Evolutionary conservation across 2,888 invertebrate genomes (phyloP).

Genomic region (Sinotaia quadrata): DNA sequence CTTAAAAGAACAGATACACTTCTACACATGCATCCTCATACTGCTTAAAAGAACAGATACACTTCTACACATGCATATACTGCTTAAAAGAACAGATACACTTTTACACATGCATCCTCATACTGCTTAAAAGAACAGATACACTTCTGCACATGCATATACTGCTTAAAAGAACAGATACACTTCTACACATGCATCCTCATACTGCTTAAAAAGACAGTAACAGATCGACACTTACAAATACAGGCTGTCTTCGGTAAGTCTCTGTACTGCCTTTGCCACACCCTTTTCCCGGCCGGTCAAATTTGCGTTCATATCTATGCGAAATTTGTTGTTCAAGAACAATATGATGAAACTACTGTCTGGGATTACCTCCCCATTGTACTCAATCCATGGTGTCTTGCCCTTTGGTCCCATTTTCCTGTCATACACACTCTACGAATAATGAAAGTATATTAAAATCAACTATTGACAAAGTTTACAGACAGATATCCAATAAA

Average conservation of each 20-base stretch:
- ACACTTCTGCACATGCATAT: too few relatives aligned
- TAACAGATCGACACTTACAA: slow-evolving; percentile 59
- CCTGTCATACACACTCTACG: slow-evolving; percentile 52
- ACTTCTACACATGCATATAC: too few relatives aligned
- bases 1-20: too few relatives aligned
- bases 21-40: too few relatives aligned
- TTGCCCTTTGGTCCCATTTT: slow-evolving; percentile 63
- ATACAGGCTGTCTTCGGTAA: slow-evolving; percentile 66
- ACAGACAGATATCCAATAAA: too few relatives aligned
- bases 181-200: neutral
- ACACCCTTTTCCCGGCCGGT: slow-evolving; percentile 53
- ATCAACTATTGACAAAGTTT: neutral
- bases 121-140: too few relatives aligned
- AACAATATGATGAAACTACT: slow-evolving; percentile 65
- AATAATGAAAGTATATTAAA: neutral
- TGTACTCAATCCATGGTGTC: slow-evolving; percentile 67
- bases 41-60: too few relatives aligned
- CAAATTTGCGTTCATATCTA: slow-evolving; percentile 58
- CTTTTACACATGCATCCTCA: too few relatives aligned
- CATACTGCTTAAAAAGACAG: too few relatives aligned
- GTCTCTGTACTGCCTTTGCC: slow-evolving; percentile 57
- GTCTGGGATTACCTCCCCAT: slow-evolving; percentile 63
- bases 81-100: too few relatives aligned
- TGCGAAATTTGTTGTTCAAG: slow-evolving; percentile 56
- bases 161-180: neutral